Evolutionary conservation across 2,113 vertebrate species (phyloP).

Genomic region (Oryzias melastigma): DNA sequence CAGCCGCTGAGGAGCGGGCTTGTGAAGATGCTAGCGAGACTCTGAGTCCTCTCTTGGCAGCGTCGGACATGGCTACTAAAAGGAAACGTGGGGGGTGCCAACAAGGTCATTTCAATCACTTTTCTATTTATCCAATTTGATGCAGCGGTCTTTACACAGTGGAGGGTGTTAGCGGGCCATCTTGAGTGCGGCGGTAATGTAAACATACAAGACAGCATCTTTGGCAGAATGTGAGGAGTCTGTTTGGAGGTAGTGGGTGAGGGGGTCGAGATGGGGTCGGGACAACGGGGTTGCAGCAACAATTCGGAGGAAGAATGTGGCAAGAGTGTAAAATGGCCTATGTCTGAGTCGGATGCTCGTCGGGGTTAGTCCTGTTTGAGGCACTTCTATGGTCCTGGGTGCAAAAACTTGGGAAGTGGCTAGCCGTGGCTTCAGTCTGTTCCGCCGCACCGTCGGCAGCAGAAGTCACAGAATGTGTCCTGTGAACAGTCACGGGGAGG

Average conservation of each 20-base stretch:
- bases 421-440: conserved; percentile 29
- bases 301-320: conserved; percentile 30
- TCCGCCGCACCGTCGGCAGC: conserved; percentile 43
- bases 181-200: conserved; percentile 60
- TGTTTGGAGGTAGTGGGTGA: conserved; percentile 79
- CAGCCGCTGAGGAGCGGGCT: background rate
- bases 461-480: conserved; percentile 39
- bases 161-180: conserved; percentile 34
- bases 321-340: conserved; percentile 34
- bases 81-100: conserved; percentile 57
- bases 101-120: conserved; percentile 30
- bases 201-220: conserved; percentile 76
- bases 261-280: background rate
- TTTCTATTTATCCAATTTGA: conserved; percentile 20
- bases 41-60: conserved; percentile 19
- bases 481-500: conserved; percentile 57
- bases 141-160: conserved; percentile 12
- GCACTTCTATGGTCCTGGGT: conserved; percentile 63
- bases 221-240: conserved; percentile 76
- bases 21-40: conserved; percentile 3
- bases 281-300: conserved; percentile 26
- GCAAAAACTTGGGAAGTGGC: conserved; percentile 25
- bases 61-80: conserved; percentile 53
- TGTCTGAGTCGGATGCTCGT: conserved; percentile 61
- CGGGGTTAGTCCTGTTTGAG: conserved; percentile 75